Conservation (phyloP, 2,113 vertebrate species). For the Chloropsis cyanopogon region DNA sequence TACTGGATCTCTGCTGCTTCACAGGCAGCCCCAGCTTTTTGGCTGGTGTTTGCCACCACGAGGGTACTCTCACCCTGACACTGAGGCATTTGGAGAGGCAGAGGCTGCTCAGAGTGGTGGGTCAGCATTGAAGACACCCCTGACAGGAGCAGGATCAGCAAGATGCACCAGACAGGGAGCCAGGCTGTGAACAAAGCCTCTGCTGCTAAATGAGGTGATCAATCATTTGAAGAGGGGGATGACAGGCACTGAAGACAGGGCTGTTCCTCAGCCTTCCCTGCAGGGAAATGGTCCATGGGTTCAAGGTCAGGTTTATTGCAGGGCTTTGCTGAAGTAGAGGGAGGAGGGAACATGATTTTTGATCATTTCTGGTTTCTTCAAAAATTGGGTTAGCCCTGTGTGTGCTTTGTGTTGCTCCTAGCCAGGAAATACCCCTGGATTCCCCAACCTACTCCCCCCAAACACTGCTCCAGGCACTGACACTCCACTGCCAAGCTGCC, state of each 20-base stretch:
- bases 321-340: not conserved
- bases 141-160: not conserved
- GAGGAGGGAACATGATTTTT: not conserved
- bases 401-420: not conserved
- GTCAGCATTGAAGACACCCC: accelerated
- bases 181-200: not conserved
- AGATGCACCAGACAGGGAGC: not conserved
- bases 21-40: accelerated
- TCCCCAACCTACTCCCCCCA: not conserved
- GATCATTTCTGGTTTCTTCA: not conserved
- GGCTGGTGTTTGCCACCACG: not conserved
- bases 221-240: not conserved
- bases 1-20: not conserved
- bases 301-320: not conserved
- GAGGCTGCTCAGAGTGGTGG: not conserved
- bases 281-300: not conserved
- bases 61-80: not conserved
- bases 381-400: not conserved
- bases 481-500: not conserved
- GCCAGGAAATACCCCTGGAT: not conserved
- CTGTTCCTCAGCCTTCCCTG: not conserved
- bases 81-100: not conserved
- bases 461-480: not conserved
- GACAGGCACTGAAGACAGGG: not conserved
- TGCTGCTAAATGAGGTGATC: not conserved